Base-by-base conservation (phyloP, 2,113 vertebrate genomes). In the Monarcha castaneiventris region DNA sequence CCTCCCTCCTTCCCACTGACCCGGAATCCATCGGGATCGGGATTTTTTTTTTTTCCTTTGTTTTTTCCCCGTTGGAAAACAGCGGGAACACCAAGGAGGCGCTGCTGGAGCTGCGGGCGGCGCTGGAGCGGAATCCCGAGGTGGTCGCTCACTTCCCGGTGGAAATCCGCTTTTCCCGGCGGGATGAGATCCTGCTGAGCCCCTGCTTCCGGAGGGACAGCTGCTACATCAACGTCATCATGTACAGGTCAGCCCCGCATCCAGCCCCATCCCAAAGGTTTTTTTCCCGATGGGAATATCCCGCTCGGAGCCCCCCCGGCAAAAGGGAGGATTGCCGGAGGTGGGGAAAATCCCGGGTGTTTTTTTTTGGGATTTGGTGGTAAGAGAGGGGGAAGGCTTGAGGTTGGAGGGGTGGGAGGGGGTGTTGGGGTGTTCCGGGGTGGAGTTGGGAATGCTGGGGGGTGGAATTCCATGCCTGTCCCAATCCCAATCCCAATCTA, bases 181-280 rank as follows among this genome's bases (percentile, higher is more conserved):
- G 10, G 20, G 63, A 66, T 11, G 30, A 44, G 63, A 66, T 66
- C 63, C 63, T 44, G 63, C 63, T 66, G 63, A 66, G 63, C 63
- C 63, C 63, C 30, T 66, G 63, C 41, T 66, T 44, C 63, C 30
- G 5, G 14, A 30, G 63, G 10, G 63, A 66, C 41, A 66, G 63
- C 63, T 66, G 63, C 63, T 66, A 16, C 63, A 33, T 66, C 63
- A 66, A 66, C 63, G 14, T 66, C 63, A 23, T 66, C 63, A 33
- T 66, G 20, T 66, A 66, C 63, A 23, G 63, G 63, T 46, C 13
- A 3, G 23, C 13, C 12, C 9, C 9, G n/a, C n/a, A n/a, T n/a
- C n/a, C n/a, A 1, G 1, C 11, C 35, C 17, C 11, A 62, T 13
- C 39, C 61, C 39, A 13, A 11, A n/a, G n/a, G n/a, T n/a, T 0